Conservation (phyloP, 2,888 invertebrate species). For the Allophyes oxyacanthae region DNA sequence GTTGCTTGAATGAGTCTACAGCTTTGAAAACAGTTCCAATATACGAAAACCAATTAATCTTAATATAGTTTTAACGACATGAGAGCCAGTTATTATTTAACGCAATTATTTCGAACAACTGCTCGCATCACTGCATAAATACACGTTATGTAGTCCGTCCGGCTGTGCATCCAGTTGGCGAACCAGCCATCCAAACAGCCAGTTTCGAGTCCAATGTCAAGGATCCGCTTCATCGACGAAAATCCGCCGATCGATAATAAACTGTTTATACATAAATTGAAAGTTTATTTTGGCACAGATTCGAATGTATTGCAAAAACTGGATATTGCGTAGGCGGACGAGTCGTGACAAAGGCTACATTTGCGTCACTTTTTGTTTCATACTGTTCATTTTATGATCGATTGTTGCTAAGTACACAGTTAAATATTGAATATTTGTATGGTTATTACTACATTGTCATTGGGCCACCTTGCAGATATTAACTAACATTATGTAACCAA, state of each 20-base stretch:
- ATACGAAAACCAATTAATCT: conserved; percentile 23
- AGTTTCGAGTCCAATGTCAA: conserved; percentile 65
- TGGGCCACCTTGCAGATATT: conserved; percentile 23
- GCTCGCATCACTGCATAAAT: conserved; percentile 40
- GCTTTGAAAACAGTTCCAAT: conserved; percentile 7
- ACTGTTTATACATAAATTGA: conserved; percentile 37
- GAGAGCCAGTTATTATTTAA: conserved; percentile 35
- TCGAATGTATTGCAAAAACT: conserved; percentile 43
- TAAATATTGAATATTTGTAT: conserved; percentile 41
- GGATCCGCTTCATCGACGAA: conserved; percentile 49
- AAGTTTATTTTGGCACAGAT: conserved; percentile 45
- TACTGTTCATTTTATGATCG: conserved; percentile 37
- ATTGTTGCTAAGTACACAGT: conserved; percentile 44
- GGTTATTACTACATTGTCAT: conserved; percentile 30
- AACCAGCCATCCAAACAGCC: conserved; percentile 48
- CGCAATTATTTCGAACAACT: conserved; percentile 34
- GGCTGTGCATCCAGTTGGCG: conserved; percentile 37
- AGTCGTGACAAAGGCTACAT: conserved; percentile 60
- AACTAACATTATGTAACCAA: neutral
- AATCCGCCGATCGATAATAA: conserved; percentile 35
- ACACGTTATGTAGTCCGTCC: conserved; percentile 32
- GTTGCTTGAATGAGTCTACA: conserved; percentile 7
- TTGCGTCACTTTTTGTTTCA: conserved; percentile 54
- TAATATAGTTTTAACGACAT: conserved; percentile 12
- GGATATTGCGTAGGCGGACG: conserved; percentile 58